Base-by-base conservation (phyloP, 2,888 invertebrate genomes). In the Drosophila testacea region DNA sequence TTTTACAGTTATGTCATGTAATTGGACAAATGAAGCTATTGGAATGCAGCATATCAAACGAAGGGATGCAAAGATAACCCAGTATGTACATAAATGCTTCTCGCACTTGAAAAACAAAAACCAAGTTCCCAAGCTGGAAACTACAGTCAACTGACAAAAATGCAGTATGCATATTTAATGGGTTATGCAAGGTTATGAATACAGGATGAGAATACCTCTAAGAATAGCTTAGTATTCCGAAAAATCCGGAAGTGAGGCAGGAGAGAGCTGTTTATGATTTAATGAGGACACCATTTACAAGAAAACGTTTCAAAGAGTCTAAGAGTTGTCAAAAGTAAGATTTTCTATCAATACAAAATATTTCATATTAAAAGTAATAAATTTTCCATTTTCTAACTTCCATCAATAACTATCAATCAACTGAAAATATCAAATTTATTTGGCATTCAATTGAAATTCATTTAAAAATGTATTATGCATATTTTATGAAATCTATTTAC, bases 1-100 rank as follows among this genome's bases (percentile, higher is more conserved):
- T 88, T 88, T 85, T 82, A 83, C 80, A 82, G 88, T 83, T 68
- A 83, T 85, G 80, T 59, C 71, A 88, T 72, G 67, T 88, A 88
- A 83, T 83, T 83, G 82, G 66, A 55, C 61, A 83, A 85, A 85
- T 77, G 74, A 88, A 83, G 83, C 86, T 64, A 83, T 80, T 66
- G 60, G 57, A 63, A 86, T 77, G 48, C 62, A 61, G 66, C 68
- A 83, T 51, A 69, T 57, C 64, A 41, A 57, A 47, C 27, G 16
- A 46, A 13, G 28, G 48, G 42, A 54, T 13, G 1, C 11, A 51
- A 22, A 42, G 22, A 6, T 28, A n/a, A 34, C n/a, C 7, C 32
- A 55, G 28, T 22, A 22, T 22, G n/a, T 36, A 22, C n/a, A 41
- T 30, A 41, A 47, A 11, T 54, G 4, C 27, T n/a, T 11, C 28